A percentile compares a stretch with the other conserved stretches of the same genome.
Conservation (phyloP, 2,113 vertebrate genomes). For the Microcebus ravelobensis region DNA sequence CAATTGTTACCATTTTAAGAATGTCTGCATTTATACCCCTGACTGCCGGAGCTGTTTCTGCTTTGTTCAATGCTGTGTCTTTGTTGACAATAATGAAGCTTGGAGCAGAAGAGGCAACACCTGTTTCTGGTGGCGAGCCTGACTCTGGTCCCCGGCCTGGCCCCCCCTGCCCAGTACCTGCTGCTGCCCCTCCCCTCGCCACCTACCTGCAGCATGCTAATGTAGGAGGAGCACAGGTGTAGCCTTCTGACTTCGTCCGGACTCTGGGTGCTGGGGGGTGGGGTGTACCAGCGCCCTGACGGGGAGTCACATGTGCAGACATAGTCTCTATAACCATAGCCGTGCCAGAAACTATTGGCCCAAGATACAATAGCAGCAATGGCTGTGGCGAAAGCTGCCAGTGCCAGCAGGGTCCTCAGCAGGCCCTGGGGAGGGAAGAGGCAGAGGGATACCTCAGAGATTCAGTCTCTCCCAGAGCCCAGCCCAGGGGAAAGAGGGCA, state of each 20-base stretch:
- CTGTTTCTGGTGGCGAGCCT: not conserved
- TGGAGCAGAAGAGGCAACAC: not conserved
- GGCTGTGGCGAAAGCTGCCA: slow-evolving; percentile 26
- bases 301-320: fast-evolving
- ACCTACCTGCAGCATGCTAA: slow-evolving; percentile 10
- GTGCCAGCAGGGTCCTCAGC: slow-evolving; percentile 19
- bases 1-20: not conserved
- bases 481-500: fast-evolving
- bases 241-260: not conserved
- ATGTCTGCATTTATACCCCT: not conserved
- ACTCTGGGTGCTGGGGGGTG: fast-evolving
- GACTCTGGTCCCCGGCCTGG: fast-evolving
- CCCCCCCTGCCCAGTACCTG: fast-evolving
- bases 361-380: not conserved
- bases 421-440: slow-evolving; percentile 42
- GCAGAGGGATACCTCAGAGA: not conserved
- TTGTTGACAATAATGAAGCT: not conserved
- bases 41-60: not conserved
- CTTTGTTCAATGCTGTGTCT: not conserved
- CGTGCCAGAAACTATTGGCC: fast-evolving
- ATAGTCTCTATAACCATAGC: fast-evolving
- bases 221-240: not conserved
- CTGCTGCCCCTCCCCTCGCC: fast-evolving
- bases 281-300: fast-evolving
- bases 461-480: not conserved